Evolutionary conservation across 2,113 vertebrate species (phyloP), one percentile per base, ranked within the genome.

Genomic region (Macquaria australasica): DNA sequence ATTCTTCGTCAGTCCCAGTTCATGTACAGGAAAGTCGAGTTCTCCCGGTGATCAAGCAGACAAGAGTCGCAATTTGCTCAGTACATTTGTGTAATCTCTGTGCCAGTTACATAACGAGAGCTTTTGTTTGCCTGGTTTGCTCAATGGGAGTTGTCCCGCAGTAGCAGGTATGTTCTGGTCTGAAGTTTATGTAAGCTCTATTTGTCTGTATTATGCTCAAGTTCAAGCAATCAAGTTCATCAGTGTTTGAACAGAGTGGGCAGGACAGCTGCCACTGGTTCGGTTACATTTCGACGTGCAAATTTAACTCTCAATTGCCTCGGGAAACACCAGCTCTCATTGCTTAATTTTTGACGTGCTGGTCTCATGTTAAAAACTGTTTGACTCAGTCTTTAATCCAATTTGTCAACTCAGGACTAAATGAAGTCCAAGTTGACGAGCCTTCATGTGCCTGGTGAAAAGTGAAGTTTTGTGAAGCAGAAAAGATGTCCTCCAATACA

Each of bases 121-220:
- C 58, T 69, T 86, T 89, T 82, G 59, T 92, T 85, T 87, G 76
- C 73, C 62, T 18, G 45, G 75, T 85, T 92, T 88, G 82, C 66
- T 66, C 70, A 88, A 72, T 72, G 64, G 64, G 73, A 81, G 78
- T 77, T 25, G 48, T 60, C 37, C 41, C 31, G 0, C 56, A 64
- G 56, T 18, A 64, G 68, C 87, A 90, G 75, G 85, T 89, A 74
- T 14, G 58, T 76, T 79, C 79, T 69, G 34, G 53, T 73, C 67
- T 60, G 20, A 70, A 37, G 56, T 89, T 89, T 88, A 85, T 86
- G 73, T 88, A 90, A 93, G 63, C 70, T 81, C 11, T 77, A 21
- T 84, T 86, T 89, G 68, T 74, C 51, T 28, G 66, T 23, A 60
- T 50, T 59, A n/a, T 8, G 18, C 23, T 60, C 31, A 55, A 64